phyloP scores from a whole-genome alignment of 2,113 vertebrate genomes.

The Ariopsis seemanni region DNA sequence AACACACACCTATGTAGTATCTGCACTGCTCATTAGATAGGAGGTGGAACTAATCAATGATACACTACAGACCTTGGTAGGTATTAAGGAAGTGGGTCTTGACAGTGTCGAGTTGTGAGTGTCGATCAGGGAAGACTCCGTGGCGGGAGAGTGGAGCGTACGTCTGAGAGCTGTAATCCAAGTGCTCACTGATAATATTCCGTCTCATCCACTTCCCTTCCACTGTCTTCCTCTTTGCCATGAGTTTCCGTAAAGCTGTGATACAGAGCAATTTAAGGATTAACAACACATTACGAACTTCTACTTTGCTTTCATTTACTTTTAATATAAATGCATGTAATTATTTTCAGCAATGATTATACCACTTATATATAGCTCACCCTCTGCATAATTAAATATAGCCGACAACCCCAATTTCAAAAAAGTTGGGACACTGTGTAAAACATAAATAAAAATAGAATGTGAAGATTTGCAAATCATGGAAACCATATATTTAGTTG shows the following conservation, averaged over 20 bases:
- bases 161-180: conserved; percentile 71
- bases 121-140: conserved; percentile 72
- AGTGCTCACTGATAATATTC: conserved; percentile 74
- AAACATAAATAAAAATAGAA: neutral
- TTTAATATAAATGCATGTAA: neutral
- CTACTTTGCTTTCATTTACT: neutral
- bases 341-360: neutral
- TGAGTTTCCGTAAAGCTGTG: conserved; percentile 83
- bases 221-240: conserved; percentile 70
- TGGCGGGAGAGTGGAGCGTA: conserved; percentile 69
- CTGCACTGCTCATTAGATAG: too few species aligned
- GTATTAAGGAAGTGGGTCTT: conserved; percentile 78
- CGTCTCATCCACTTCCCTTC: conserved; percentile 74
- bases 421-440: neutral
- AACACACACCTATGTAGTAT: too few species aligned
- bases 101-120: conserved; percentile 58
- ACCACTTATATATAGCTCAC: neutral
- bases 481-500: too few species aligned
- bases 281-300: neutral
- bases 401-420: too few species aligned
- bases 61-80: conserved; percentile 60
- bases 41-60: too few species aligned
- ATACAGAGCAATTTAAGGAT: conserved; percentile 26
- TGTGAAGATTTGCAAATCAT: too few species aligned
- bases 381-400: too few species aligned